Conservation (phyloP, 2,888 invertebrate genomes). For the Drosophila setosimentum region DNA sequence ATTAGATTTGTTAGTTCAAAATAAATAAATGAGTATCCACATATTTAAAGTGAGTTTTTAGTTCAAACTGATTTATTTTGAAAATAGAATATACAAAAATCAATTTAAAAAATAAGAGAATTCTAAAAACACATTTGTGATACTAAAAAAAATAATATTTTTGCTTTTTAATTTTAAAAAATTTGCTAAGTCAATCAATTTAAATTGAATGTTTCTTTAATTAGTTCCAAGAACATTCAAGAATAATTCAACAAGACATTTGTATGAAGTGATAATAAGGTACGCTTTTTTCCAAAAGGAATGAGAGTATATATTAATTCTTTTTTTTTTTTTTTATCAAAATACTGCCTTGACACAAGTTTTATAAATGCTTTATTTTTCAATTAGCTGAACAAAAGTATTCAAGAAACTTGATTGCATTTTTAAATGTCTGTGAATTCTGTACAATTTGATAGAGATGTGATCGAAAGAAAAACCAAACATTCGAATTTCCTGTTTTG, state of each 20-base stretch:
- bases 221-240: neutral
- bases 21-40: neutral
- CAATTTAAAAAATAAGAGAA: neutral
- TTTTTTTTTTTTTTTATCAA: neutral
- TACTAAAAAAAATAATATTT: neutral
- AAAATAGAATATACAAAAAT: neutral
- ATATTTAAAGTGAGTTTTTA: neutral
- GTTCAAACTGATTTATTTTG: neutral
- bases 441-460: neutral
- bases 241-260: neutral
- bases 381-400: neutral
- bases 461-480: neutral
- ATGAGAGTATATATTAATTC: neutral
- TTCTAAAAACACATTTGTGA: neutral
- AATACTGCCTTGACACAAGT: neutral
- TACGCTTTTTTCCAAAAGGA: neutral
- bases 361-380: neutral
- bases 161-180: neutral
- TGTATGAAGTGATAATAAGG: neutral
- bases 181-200: neutral
- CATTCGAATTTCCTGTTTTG: neutral
- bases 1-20: neutral
- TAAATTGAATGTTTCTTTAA: neutral
- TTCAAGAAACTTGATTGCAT: neutral
- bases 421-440: neutral